Conservation (phyloP, 2,113 vertebrate species). For the Semicossyphus pulcher region DNA sequence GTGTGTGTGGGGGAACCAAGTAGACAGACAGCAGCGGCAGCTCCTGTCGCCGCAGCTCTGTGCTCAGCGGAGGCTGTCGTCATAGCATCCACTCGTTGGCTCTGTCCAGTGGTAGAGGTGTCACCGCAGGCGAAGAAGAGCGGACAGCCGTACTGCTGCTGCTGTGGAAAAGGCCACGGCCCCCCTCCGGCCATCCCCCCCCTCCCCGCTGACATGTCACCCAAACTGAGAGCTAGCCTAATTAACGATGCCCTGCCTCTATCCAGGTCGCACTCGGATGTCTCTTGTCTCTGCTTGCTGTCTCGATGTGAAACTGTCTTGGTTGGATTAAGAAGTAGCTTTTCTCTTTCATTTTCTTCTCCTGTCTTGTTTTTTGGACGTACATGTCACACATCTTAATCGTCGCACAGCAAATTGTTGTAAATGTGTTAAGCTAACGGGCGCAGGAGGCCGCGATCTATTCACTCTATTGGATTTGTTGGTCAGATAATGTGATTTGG, state of each 20-base stretch:
- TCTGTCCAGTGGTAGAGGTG: slow-evolving; percentile 64
- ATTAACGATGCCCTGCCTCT: slow-evolving; percentile 57
- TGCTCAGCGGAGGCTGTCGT: slow-evolving; percentile 72
- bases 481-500: slow-evolving; percentile 84
- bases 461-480: slow-evolving; percentile 82
- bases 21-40: slow-evolving; percentile 67
- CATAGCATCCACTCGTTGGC: slow-evolving; percentile 72
- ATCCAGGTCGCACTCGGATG: slow-evolving; percentile 36
- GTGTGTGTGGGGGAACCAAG: slow-evolving; percentile 31
- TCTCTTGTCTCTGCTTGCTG: slow-evolving; percentile 14
- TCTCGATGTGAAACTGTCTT: background rate
- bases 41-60: slow-evolving; percentile 68
- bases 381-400: slow-evolving; percentile 57
- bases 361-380: background rate
- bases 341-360: background rate
- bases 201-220: slow-evolving; percentile 59
- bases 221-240: slow-evolving; percentile 60
- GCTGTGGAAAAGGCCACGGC: slow-evolving; percentile 73
- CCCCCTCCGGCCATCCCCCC: slow-evolving; percentile 63
- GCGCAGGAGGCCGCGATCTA: slow-evolving; percentile 71
- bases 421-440: slow-evolving; percentile 79
- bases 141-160: slow-evolving; percentile 59
- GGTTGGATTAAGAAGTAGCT: slow-evolving; percentile 22
- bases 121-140: slow-evolving; percentile 66
- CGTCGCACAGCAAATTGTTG: slow-evolving; percentile 76